Evolutionary conservation across 2,113 vertebrate species (phyloP).

Genomic region (Pachypanchax playfairii): DNA sequence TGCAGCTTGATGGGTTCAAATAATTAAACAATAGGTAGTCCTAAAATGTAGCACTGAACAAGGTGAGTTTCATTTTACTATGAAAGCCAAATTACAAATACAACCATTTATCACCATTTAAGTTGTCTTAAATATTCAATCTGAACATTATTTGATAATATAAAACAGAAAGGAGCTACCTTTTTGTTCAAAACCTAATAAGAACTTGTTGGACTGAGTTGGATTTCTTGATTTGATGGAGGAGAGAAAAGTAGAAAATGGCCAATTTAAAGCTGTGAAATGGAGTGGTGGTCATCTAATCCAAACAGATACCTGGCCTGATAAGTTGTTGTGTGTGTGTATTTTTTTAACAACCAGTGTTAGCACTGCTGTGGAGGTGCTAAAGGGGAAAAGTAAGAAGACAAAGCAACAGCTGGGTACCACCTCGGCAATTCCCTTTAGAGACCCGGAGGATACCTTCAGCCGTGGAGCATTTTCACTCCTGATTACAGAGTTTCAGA

Average conservation of each 20-base stretch:
- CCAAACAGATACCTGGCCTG: conserved; percentile 77
- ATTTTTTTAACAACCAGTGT: conserved; percentile 60
- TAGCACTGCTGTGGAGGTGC: conserved; percentile 74
- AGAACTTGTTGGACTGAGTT: conserved; percentile 43
- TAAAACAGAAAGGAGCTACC: conserved; percentile 8
- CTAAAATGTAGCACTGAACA: conserved; percentile 4
- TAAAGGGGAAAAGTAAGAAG: conserved; percentile 80
- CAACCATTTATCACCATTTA: too few relatives aligned
- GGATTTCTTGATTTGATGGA: conserved; percentile 56
- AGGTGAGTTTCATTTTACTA: conserved; percentile 4
- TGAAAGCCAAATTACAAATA: too few relatives aligned
- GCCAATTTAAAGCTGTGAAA: conserved; percentile 80
- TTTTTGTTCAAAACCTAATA: conserved; percentile 28
- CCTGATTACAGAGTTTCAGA: conserved; percentile 79
- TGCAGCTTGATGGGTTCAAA: conserved; percentile 19
- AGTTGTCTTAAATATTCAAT: neutral
- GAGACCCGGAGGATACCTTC: conserved; percentile 74
- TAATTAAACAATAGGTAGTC: conserved; percentile 14
- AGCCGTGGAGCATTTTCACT: conserved; percentile 76
- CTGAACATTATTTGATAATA: conserved; percentile 11
- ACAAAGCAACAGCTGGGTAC: conserved; percentile 83
- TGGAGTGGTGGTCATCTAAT: conserved; percentile 76
- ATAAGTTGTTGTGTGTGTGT: conserved; percentile 67
- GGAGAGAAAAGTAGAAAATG: conserved; percentile 73
- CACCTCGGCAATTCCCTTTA: conserved; percentile 74